Evolutionary conservation across 2,888 invertebrate species (phyloP).

Genomic region (Marasmarcha lunaedactyla): DNA sequence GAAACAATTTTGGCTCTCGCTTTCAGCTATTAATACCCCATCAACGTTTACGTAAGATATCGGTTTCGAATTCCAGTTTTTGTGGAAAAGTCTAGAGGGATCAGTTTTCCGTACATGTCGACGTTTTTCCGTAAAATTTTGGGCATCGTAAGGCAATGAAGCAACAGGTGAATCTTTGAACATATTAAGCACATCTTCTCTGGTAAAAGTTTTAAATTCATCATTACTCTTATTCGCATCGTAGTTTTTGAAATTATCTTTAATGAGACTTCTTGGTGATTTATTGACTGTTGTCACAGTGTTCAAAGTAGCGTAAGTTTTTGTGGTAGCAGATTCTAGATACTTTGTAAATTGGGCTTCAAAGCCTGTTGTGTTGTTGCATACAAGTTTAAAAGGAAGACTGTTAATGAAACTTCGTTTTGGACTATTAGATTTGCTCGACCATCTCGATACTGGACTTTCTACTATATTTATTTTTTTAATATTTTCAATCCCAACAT

Average conservation of each 20-base stretch:
- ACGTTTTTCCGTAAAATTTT: conserved; percentile 31
- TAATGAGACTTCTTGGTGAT: conserved; percentile 39
- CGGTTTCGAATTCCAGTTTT: conserved; percentile 29
- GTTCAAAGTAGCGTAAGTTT: conserved; percentile 37
- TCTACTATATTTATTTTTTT: conserved; percentile 40
- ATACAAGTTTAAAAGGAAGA: conserved; percentile 50
- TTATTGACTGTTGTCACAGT: conserved; percentile 33
- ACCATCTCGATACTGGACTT: conserved; percentile 39
- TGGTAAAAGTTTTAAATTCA: conserved; percentile 31
- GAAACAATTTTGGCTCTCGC: conserved; percentile 43
- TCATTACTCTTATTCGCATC: conserved; percentile 28
- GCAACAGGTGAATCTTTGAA: conserved; percentile 57
- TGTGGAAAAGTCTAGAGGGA: conserved; percentile 41
- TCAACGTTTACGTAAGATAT: conserved; percentile 33
- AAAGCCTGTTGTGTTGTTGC: conserved; percentile 43
- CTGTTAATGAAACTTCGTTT: conserved; percentile 42
- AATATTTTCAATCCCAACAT: conserved; percentile 22
- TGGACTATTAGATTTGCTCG: conserved; percentile 31
- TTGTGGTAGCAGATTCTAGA: conserved; percentile 32
- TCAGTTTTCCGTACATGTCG: conserved; percentile 52
- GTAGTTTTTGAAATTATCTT: conserved; percentile 26
- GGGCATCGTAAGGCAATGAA: conserved; percentile 37
- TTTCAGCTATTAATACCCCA: conserved; percentile 31
- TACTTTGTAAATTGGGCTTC: conserved; percentile 53
- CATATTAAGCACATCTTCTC: conserved; percentile 56